A percentile compares a stretch with the other conserved stretches of the same genome.
Evolutionary conservation across 2,797 vertebrate genomes (phyloP).

Genomic region (Hyperoplus lanceolatus): DNA sequence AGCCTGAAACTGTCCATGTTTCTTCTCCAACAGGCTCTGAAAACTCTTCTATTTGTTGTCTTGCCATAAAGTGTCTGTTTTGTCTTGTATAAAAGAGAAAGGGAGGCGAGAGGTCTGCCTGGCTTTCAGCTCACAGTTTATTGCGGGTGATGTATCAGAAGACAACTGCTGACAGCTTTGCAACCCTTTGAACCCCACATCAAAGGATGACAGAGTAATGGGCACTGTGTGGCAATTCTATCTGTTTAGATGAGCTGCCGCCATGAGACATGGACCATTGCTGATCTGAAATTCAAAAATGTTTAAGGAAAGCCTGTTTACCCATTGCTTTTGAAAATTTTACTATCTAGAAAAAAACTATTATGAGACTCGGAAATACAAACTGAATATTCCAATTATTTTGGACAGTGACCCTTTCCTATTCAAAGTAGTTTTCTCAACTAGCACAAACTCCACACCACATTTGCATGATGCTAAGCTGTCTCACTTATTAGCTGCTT

Average conservation of each 20-base stretch:
- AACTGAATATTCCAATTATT: constrained; percentile 9
- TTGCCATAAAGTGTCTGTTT: constrained; percentile 44
- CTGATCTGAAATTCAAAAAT: constrained; percentile 47
- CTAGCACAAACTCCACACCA: constrained; percentile 39
- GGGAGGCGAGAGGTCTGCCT: constrained; percentile 40
- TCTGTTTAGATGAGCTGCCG: constrained; percentile 57
- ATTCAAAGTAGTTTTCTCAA: constrained; percentile 52
- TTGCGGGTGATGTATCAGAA: constrained; percentile 68
- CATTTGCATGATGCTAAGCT: constrained; percentile 53
- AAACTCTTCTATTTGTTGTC: constrained; percentile 24
- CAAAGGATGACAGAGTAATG: constrained; percentile 70
- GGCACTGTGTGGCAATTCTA: constrained; percentile 60
- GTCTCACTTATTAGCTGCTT: constrained; percentile 64
- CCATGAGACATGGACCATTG: constrained; percentile 42
- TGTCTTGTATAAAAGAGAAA: constrained; percentile 53
- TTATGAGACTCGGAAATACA: constrained; percentile 4
- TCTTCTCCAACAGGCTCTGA: constrained; percentile 40
- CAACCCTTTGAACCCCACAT: constrained; percentile 73
- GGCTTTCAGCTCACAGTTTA: constrained; percentile 61
- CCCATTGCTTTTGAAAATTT: constrained; percentile 24
- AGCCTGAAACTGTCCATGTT: constrained; percentile 11
- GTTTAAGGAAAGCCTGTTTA: constrained; percentile 42
- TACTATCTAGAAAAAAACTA: constrained; percentile 33
- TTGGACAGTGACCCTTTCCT: constrained; percentile 46
- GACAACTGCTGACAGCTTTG: constrained; percentile 71